Percentiles rank a stretch among this genome's conserved stretches.
These are phyloP conservation scores for Chauna torquata DNA, from an alignment of 2,113 vertebrate species.

Conservation along the genomic window DNA sequence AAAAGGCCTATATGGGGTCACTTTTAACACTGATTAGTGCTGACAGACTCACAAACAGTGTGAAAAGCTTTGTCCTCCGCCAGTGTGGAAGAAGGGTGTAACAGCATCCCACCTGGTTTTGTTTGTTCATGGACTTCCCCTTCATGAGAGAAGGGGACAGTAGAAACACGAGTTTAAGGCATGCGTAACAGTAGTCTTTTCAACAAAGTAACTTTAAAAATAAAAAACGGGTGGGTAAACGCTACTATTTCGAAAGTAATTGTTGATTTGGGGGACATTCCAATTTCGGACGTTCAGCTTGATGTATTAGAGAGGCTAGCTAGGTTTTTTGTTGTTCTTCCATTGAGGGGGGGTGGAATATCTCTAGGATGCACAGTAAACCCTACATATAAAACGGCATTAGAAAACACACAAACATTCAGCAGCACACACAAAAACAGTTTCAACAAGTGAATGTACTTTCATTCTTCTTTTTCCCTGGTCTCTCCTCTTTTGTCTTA, in stretches of 20 bases:
- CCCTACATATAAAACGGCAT: accelerated
- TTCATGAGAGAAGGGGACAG: neutral
- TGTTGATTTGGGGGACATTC: neutral
- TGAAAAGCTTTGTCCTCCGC: neutral
- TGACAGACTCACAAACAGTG: accelerated
- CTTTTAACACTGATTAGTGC: neutral
- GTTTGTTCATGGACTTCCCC: neutral
- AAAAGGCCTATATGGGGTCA: neutral
- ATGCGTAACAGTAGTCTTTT: neutral
- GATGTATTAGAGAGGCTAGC: neutral
- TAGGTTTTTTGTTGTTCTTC: too few relatives aligned
- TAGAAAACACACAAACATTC: too few relatives aligned
- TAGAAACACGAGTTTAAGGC: neutral
- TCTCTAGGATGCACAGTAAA: neutral
- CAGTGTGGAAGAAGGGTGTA: neutral
- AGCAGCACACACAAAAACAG: neutral
- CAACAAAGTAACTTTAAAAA: neutral
- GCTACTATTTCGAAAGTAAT: neutral
- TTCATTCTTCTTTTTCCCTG: neutral
- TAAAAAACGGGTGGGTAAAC: accelerated
- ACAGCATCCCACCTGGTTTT: neutral
- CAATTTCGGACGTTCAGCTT: neutral
- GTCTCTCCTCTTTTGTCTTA: neutral
- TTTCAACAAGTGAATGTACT: neutral
- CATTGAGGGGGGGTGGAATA: neutral